These are phyloP conservation scores for Thomomys bottae DNA, from an alignment of 2,113 vertebrate species.

Conservation along the genomic window DNA sequence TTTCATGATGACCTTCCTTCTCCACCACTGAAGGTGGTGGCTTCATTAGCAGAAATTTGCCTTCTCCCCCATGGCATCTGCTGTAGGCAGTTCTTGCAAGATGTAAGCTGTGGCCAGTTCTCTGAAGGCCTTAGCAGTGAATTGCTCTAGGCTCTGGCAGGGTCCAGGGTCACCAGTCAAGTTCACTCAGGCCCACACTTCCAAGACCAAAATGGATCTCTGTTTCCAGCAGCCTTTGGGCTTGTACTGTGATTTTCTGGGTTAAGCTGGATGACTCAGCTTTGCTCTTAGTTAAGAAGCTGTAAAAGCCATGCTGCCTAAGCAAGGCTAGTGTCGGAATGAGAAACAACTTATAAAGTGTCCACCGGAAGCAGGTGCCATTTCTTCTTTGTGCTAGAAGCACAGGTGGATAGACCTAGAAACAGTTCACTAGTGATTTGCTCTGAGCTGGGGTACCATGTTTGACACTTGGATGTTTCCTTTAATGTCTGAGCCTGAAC, in stretches of 20 bases:
- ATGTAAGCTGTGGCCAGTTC: neutral
- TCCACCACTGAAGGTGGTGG: neutral
- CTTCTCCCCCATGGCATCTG: neutral
- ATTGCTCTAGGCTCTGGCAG: neutral
- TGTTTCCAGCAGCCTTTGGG: neutral
- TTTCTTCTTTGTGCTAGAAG: neutral
- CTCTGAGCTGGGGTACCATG: neutral
- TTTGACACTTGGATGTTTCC: neutral
- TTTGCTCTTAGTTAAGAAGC: neutral
- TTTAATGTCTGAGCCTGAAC: neutral
- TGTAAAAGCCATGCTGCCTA: neutral
- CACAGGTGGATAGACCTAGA: neutral
- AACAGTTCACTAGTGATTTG: too few species aligned
- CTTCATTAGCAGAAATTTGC: neutral
- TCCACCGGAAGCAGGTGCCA: neutral
- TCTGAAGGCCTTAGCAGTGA: neutral
- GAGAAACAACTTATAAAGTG: neutral
- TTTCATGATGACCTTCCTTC: rapidly evolving
- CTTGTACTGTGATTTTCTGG: neutral
- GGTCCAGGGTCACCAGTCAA: neutral
- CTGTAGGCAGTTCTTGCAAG: neutral
- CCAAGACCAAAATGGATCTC: neutral
- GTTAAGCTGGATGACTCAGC: neutral
- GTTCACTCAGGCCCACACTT: neutral
- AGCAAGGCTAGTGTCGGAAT: neutral